Conservation (phyloP, 2,797 vertebrate genomes). For the Xenopus petersii region DNA sequence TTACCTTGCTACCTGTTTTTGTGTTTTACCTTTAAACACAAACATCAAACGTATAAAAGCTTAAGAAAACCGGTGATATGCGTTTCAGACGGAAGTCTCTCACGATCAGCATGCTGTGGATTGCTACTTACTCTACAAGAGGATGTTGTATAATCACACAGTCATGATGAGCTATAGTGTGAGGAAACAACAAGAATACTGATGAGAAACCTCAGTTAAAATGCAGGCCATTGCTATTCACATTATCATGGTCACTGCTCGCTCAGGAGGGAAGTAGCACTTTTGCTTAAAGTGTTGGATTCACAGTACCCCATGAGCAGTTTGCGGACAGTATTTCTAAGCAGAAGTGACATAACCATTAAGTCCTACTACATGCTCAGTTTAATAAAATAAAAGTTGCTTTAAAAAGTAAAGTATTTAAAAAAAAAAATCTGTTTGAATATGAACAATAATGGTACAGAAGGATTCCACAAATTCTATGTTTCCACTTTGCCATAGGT, state of each 20-base stretch:
- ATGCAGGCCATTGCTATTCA: background rate
- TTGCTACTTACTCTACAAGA: background rate
- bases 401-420: constrained; percentile 35
- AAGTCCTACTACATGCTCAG: constrained; percentile 68
- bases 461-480: constrained; percentile 65
- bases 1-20: background rate
- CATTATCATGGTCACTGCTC: constrained; percentile 3
- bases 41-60: background rate
- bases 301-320: constrained; percentile 10
- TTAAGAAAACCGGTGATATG: background rate
- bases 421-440: constrained; percentile 48
- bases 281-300: constrained; percentile 14
- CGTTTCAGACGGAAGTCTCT: background rate
- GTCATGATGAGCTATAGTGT: background rate
- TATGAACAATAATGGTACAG: constrained; percentile 44
- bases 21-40: background rate
- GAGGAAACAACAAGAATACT: background rate
- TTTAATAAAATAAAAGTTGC: constrained; percentile 50
- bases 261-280: background rate
- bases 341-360: constrained; percentile 54
- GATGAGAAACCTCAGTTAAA: background rate
- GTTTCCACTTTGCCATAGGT: constrained; percentile 96
- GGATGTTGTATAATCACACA: background rate
- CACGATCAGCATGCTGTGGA: background rate
- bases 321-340: constrained; percentile 54